A percentile compares a stretch with the other conserved stretches of the same genome.
These are phyloP conservation scores for Mystacornis crossleyi DNA, from an alignment of 2,113 vertebrate genomes.

Conservation along the genomic window DNA sequence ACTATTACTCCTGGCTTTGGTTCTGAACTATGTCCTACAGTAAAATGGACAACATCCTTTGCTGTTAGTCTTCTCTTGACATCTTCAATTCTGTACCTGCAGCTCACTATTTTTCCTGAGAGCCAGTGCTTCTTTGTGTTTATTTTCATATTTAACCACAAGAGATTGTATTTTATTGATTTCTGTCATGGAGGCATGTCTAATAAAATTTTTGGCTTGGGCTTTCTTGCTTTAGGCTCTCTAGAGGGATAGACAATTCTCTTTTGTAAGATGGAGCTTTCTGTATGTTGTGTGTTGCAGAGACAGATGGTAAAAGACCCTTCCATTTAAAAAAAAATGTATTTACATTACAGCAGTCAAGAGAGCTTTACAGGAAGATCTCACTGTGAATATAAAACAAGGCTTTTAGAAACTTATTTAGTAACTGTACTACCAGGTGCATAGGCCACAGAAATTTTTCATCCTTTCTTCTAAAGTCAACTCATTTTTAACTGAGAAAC, in stretches of 20 bases:
- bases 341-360: background rate
- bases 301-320: background rate
- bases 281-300: background rate
- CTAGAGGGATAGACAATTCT: background rate
- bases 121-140: background rate
- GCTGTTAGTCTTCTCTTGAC: background rate
- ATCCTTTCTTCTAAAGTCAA: background rate
- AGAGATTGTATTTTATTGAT: slow-evolving; percentile 36
- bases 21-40: background rate
- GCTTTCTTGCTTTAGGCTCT: background rate
- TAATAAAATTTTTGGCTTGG: background rate
- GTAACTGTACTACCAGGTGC: background rate
- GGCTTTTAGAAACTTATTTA: background rate
- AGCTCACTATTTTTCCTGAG: background rate
- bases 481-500: background rate
- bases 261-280: background rate
- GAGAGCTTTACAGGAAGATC: background rate
- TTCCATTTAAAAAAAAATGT: background rate
- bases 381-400: background rate
- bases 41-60: background rate
- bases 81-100: background rate
- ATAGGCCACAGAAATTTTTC: background rate
- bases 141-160: slow-evolving; percentile 45
- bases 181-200: background rate
- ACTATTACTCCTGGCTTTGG: background rate